These are phyloP conservation scores for Agriotes lineatus DNA, from an alignment of 2,888 invertebrate species.

Conservation along the genomic window DNA sequence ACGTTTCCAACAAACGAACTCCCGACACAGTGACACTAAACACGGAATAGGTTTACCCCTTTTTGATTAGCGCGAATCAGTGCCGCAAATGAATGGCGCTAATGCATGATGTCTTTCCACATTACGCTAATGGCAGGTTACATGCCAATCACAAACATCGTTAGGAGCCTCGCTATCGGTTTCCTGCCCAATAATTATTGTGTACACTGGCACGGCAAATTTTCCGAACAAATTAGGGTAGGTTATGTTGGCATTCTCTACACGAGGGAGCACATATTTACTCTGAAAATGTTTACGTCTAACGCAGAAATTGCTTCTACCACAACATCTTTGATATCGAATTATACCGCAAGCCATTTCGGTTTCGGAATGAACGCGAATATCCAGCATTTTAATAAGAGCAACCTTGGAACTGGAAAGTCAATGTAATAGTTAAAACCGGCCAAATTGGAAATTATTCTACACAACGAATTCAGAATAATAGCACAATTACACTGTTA, in stretches of 20 bases:
- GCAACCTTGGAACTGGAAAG: not conserved
- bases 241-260: slow-evolving; percentile 11
- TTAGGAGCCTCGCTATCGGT: slow-evolving; percentile 29
- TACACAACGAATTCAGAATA: no score
- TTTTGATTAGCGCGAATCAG: slow-evolving; percentile 41
- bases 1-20: slow-evolving; percentile 38
- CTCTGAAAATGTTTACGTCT: slow-evolving; percentile 33
- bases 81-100: slow-evolving; percentile 33
- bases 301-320: slow-evolving; percentile 35
- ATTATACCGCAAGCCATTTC: slow-evolving; percentile 24
- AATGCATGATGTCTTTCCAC: slow-evolving; percentile 36
- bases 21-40: slow-evolving; percentile 37
- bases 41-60: slow-evolving; percentile 43
- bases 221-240: slow-evolving; percentile 28
- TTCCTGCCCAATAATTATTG: slow-evolving; percentile 34
- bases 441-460: not conserved
- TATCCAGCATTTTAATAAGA: slow-evolving; percentile 3
- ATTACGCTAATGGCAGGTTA: slow-evolving; percentile 38
- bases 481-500: no score
- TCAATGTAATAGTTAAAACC: not conserved
- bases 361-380: slow-evolving; percentile 7
- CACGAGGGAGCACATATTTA: slow-evolving; percentile 26
- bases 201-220: slow-evolving; percentile 32
- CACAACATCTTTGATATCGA: slow-evolving; percentile 32
- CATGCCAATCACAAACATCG: slow-evolving; percentile 38